Percentiles rank a stretch among this genome's conserved stretches.
Conservation (phyloP, 1,140 invertebrate genomes). For the Lysiphlebus fabarum region DNA sequence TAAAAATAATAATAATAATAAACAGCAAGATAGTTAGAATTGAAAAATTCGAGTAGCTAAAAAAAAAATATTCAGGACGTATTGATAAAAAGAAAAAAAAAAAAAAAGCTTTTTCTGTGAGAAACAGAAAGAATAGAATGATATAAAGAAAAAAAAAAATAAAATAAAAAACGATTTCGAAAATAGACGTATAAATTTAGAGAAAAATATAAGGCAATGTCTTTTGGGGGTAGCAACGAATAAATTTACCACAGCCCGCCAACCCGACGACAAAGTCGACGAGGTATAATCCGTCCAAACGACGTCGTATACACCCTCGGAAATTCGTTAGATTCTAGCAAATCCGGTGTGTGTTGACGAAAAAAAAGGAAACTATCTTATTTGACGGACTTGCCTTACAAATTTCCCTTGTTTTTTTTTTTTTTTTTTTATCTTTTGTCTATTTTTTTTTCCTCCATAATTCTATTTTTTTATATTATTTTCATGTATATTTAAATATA, state of each 20-base stretch:
- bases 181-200: conserved; percentile 20
- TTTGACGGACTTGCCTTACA: background rate
- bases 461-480: background rate
- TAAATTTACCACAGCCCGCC: conserved; percentile 13
- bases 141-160: background rate
- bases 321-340: background rate
- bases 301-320: background rate
- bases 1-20: too few relatives aligned
- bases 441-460: background rate
- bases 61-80: too few relatives aligned
- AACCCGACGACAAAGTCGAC: background rate
- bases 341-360: background rate
- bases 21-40: too few relatives aligned
- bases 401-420: background rate
- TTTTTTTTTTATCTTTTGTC: background rate
- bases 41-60: too few relatives aligned
- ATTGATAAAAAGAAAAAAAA: too few relatives aligned
- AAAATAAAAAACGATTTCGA: conserved; percentile 6
- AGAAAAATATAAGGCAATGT: conserved; percentile 3
- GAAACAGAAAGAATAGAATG: background rate
- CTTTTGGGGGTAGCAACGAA: background rate
- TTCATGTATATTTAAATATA: conserved; percentile 1
- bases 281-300: background rate
- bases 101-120: too few relatives aligned
- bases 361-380: background rate